A percentile compares a stretch with the other conserved stretches of the same genome.
Evolutionary conservation across 2,797 vertebrate species (phyloP).

Genomic region (Pseudomugil tenellus): DNA sequence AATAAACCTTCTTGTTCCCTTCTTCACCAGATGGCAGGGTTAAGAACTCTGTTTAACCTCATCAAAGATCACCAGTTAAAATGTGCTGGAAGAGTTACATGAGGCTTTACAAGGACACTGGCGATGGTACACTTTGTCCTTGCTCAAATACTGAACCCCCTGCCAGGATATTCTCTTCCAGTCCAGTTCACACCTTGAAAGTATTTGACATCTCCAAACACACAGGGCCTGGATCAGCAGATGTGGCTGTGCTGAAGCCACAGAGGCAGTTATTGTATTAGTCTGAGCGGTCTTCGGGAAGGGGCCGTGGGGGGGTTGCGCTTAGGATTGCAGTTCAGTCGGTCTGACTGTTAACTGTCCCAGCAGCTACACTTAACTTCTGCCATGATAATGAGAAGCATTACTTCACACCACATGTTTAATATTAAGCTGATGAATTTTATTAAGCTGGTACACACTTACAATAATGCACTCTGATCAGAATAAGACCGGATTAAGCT

Average conservation of each 20-base stretch:
- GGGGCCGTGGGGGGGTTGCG: slow-evolving; percentile 55
- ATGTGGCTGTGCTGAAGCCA: slow-evolving; percentile 72
- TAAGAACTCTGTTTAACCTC: slow-evolving; percentile 62
- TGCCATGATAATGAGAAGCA: slow-evolving; percentile 14
- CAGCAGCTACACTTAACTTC: slow-evolving; percentile 27
- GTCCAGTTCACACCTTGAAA: slow-evolving; percentile 83
- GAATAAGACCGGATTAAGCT: slow-evolving; percentile 48
- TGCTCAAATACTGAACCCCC: slow-evolving; percentile 64
- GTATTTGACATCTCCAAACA: slow-evolving; percentile 84
- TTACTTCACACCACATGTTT: slow-evolving; percentile 18
- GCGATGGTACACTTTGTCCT: slow-evolving; percentile 66
- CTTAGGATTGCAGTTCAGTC: slow-evolving; percentile 64
- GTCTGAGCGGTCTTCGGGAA: slow-evolving; percentile 40
- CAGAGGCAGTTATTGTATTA: slow-evolving; percentile 78
- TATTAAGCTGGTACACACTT: slow-evolving; percentile 42
- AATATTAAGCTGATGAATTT: slow-evolving; percentile 30
- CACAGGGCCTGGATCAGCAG: slow-evolving; percentile 70
- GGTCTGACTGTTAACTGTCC: slow-evolving; percentile 46
- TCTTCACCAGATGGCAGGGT: slow-evolving; percentile 38
- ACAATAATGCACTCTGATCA: slow-evolving; percentile 39
- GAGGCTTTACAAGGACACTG: slow-evolving; percentile 62
- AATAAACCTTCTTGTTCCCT: slow-evolving; percentile 34
- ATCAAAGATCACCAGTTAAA: slow-evolving; percentile 61
- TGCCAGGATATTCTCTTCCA: slow-evolving; percentile 78
- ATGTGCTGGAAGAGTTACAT: slow-evolving; percentile 47